Conservation (phyloP, 1,140 invertebrate genomes). For the Holcopasites calliopsidis region DNA sequence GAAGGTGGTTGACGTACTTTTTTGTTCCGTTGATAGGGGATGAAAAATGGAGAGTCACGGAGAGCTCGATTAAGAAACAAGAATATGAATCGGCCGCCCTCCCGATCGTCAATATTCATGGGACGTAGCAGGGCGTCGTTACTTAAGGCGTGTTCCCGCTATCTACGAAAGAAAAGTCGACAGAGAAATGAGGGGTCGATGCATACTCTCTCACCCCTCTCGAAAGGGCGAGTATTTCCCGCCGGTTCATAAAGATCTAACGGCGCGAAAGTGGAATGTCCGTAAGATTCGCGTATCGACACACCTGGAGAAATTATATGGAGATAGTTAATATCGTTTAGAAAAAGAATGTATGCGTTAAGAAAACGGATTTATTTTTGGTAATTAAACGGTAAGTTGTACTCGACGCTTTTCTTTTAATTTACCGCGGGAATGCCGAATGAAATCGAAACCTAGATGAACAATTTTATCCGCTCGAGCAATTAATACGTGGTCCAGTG, state of each 20-base stretch:
- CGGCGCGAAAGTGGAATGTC: slow-evolving; percentile 18
- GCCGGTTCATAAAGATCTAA: slow-evolving; percentile 15
- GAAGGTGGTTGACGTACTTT: slow-evolving; percentile 20
- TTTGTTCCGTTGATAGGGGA: slow-evolving; percentile 55
- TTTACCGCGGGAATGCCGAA: no score
- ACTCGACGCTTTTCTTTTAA: neutral
- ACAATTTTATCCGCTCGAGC: no score
- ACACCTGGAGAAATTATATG: neutral
- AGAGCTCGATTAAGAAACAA: slow-evolving; percentile 56
- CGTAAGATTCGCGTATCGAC: slow-evolving; percentile 10
- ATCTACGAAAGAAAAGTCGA: slow-evolving; percentile 12
- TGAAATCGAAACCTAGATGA: no score
- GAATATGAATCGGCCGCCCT: slow-evolving; percentile 54
- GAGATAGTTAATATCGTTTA: slow-evolving; percentile 6
- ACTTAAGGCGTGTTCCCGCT: neutral
- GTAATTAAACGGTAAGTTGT: slow-evolving; percentile 9
- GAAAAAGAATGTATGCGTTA: neutral
- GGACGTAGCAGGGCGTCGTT: slow-evolving; percentile 18
- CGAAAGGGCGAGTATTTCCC: neutral
- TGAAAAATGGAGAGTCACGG: slow-evolving; percentile 63
- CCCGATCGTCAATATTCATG: slow-evolving; percentile 60
- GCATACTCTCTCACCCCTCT: neutral
- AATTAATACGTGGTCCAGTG: no score
- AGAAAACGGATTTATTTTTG: neutral
- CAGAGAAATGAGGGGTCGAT: neutral